Conservation (phyloP, 2,888 invertebrate genomes). For the Platycheirus rosarum region DNA sequence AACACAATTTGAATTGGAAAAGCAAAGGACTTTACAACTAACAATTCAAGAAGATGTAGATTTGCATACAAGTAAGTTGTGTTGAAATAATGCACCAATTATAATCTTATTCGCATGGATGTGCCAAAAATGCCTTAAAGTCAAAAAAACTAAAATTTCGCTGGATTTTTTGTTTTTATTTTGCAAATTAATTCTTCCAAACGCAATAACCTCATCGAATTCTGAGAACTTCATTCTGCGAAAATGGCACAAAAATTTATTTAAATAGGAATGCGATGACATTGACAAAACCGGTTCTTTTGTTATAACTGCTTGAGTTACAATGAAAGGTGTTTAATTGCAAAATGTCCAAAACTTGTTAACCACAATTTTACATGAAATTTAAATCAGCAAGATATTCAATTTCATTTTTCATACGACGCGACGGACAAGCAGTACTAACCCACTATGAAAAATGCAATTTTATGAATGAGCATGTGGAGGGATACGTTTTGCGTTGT, state of each 20-base stretch:
- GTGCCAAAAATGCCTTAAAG: too few species aligned
- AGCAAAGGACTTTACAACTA: too few species aligned
- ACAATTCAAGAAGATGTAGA: too few species aligned
- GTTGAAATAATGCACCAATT: too few species aligned
- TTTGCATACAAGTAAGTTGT: too few species aligned
- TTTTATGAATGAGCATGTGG: slow-evolving; percentile 20
- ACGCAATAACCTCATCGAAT: slow-evolving; percentile 16
- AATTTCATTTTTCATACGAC: background rate
- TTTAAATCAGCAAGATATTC: slow-evolving; percentile 6
- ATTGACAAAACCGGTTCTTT: background rate
- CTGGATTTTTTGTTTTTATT: slow-evolving; percentile 3
- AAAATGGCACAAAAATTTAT: slow-evolving; percentile 9
- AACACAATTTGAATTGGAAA: too few species aligned
- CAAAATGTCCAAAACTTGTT: slow-evolving; percentile 31
- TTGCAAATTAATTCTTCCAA: too few species aligned
- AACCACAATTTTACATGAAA: slow-evolving; percentile 31
- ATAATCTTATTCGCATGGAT: too few species aligned
- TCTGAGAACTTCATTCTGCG: slow-evolving; percentile 25
- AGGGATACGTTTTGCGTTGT: background rate
- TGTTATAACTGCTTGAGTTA: background rate
- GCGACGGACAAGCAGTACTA: too few species aligned
- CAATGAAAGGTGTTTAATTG: slow-evolving; percentile 30
- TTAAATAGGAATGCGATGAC: slow-evolving; percentile 16
- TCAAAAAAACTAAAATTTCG: background rate
- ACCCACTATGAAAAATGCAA: background rate